Evolutionary conservation across 2,797 vertebrate species (phyloP), one percentile per base, ranked within the genome.

Genomic region (Tarsius wallacei): DNA sequence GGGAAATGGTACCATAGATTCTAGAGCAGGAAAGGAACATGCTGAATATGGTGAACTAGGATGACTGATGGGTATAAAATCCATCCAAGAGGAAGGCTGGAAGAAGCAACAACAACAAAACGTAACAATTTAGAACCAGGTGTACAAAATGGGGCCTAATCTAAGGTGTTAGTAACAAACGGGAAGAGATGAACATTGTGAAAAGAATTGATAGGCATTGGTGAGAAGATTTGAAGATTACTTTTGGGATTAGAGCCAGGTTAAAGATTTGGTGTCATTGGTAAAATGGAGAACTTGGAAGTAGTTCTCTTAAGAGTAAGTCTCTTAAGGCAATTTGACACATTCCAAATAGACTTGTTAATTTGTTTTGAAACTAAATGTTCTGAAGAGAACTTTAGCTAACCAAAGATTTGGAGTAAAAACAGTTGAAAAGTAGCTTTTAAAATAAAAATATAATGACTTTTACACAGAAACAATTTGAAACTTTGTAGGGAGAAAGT

Each of bases 201-300:
- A 87, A 96, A 90, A 63, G 33, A 88, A 76, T 26, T 93, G 51
- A 51, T 84, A 95, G 59, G n/a, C 93, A 95, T 96, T 96, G 64
- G n/a, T 83, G 70, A 92, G 64, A 91, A 82, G 53, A 47, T 76
- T 22, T 83, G 74, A 90, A 84, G 33, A 36, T 95, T 73, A 74
- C 73, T 93, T 94, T 92, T 28, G 53, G 49, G 9, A 64, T 78
- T 94, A 83, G 47, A 89, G 61, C 42, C 76, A 90, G 24, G 61
- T 88, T 94, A 93, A 97, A 93, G 17, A 73, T 93, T 92, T 85
- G 66, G 31, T 94, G 47, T 55, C 47, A 81, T 55, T 94, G 80
- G 82, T 87, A 85, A 96, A 94, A 87, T 96, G 22, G 53, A 85
- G 76, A 85, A 71, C 42, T 78, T 91, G 36, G n/a, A 88, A 93